These are phyloP conservation scores for Barypeithes pellucidus DNA, from an alignment of 2,888 invertebrate species.

Conservation along the genomic window DNA sequence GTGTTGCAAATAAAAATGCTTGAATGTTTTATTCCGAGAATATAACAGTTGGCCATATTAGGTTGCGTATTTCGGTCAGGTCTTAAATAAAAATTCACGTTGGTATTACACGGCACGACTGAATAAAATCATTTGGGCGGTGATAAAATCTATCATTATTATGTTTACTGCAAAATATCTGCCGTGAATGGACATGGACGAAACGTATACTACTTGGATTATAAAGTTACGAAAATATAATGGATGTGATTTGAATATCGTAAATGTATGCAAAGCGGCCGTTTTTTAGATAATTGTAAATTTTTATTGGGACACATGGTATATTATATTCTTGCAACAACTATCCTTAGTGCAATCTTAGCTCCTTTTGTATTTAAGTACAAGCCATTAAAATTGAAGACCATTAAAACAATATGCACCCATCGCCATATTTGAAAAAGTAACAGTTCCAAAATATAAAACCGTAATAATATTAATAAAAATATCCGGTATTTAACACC, in stretches of 20 bases:
- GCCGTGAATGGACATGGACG: neutral
- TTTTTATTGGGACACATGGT: neutral
- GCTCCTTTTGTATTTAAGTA: neutral
- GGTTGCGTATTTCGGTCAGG: constrained; percentile 40
- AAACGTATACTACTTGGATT: neutral
- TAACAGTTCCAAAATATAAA: constrained; percentile 24
- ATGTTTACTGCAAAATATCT: constrained; percentile 8
- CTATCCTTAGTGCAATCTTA: neutral
- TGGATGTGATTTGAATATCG: neutral
- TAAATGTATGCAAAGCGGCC: too few relatives aligned
- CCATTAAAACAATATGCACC: constrained; percentile 14
- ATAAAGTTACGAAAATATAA: neutral
- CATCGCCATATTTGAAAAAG: constrained; percentile 18
- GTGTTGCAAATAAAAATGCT: constrained; percentile 12
- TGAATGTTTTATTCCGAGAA: constrained; percentile 30
- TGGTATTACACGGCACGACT: constrained; percentile 1
- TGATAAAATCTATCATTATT: constrained; percentile 15
- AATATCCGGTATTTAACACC: constrained; percentile 43
- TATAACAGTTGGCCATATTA: constrained; percentile 30
- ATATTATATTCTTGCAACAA: neutral
- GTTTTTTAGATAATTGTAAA: too few relatives aligned
- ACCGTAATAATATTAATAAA: constrained; percentile 40
- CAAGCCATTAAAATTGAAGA: neutral
- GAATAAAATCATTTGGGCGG: neutral
- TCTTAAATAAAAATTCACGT: constrained; percentile 38